Conservation (phyloP, 2,113 vertebrate genomes). For the Callospermophilus lateralis region DNA sequence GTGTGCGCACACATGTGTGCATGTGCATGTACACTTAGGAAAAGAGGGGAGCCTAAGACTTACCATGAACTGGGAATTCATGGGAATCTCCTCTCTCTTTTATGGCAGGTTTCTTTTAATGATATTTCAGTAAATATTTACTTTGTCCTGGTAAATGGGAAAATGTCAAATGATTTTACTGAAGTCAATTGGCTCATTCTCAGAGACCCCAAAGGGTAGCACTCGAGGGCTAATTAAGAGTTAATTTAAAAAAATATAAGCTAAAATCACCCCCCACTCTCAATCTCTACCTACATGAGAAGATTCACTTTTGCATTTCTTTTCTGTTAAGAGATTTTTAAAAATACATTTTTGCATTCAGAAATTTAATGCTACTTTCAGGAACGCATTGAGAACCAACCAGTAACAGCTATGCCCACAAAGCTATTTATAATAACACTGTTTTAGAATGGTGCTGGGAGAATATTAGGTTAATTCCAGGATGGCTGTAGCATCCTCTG, state of each 20-base stretch:
- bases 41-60: not conserved
- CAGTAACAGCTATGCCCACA: constrained; percentile 69
- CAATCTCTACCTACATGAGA: not conserved
- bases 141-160: constrained; percentile 44
- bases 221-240: constrained; percentile 9
- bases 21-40: not conserved
- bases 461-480: constrained; percentile 79
- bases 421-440: constrained; percentile 64
- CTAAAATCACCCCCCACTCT: not conserved
- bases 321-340: constrained; percentile 63
- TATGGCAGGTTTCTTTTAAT: constrained; percentile 62
- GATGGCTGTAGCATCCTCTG: constrained; percentile 70
- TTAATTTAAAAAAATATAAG: constrained; percentile 58
- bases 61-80: not conserved
- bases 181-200: constrained; percentile 41
- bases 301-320: constrained; percentile 64
- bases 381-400: constrained; percentile 33
- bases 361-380: constrained; percentile 79
- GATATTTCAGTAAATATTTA: constrained; percentile 51
- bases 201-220: constrained; percentile 43
- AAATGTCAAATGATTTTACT: constrained; percentile 41
- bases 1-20: not conserved
- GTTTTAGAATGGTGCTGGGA: constrained; percentile 74
- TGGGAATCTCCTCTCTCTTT: constrained; percentile 45
- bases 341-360: constrained; percentile 54